A percentile compares a stretch with the other conserved stretches of the same genome.
These are phyloP conservation scores for Mormyrops attenuatus DNA, from an alignment of 2,797 vertebrate genomes.

Conservation along the genomic window DNA sequence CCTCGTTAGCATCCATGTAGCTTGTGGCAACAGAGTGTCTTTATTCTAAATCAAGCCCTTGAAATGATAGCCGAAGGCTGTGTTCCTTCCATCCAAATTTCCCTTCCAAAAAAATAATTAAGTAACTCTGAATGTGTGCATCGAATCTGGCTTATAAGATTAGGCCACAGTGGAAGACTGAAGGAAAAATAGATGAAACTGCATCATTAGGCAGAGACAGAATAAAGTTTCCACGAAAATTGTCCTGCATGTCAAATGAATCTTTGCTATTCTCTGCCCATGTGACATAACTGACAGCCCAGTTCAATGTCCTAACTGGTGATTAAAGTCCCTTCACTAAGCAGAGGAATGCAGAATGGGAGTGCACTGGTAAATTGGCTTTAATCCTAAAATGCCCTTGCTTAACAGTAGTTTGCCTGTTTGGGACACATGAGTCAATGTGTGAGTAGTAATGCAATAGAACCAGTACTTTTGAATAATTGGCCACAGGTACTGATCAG, in stretches of 20 bases:
- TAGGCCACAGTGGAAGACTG: neutral
- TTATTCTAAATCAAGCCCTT: neutral
- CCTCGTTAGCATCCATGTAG: neutral
- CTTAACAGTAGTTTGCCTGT: neutral
- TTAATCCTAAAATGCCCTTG: neutral
- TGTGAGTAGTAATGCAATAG: neutral
- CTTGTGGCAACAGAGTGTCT: neutral
- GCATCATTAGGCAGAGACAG: neutral
- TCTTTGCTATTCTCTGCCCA: neutral
- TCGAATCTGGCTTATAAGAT: neutral
- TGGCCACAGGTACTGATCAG: neutral
- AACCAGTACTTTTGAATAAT: neutral
- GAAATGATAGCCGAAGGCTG: neutral
- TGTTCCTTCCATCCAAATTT: neutral
- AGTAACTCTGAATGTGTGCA: neutral
- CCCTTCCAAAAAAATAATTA: constrained; percentile 11
- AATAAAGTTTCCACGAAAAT: neutral
- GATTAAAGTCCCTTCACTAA: neutral
- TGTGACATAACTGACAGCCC: neutral
- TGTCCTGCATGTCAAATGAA: neutral
- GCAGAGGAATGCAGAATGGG: neutral
- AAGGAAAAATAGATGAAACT: neutral
- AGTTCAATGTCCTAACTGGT: neutral
- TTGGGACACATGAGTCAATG: neutral
- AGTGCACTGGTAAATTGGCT: neutral